Percentiles rank a stretch among this genome's conserved stretches.
These are phyloP conservation scores for Andricus quercusramuli DNA, from an alignment of 2,888 invertebrate genomes.

Conservation along the genomic window DNA sequence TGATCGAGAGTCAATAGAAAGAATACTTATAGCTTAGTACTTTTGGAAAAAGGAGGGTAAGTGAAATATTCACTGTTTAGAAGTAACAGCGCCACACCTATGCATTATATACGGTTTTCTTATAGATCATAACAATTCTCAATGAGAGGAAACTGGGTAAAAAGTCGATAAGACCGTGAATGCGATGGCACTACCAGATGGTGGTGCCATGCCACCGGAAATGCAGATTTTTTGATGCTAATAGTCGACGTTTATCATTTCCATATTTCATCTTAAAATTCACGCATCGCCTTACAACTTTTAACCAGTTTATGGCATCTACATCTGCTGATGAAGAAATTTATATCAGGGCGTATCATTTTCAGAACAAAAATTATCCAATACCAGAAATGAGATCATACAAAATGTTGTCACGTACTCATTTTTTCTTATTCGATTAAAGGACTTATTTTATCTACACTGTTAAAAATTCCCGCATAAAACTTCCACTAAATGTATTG, in stretches of 20 bases:
- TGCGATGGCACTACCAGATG: conserved; percentile 23
- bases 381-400: neutral
- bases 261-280: neutral
- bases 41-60: neutral
- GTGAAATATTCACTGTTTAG: conserved; percentile 15
- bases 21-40: neutral
- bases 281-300: neutral
- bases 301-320: neutral
- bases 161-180: conserved; percentile 47
- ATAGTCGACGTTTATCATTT: conserved; percentile 28
- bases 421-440: too few species aligned
- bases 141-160: conserved; percentile 55
- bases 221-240: conserved; percentile 4
- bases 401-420: too few species aligned
- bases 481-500: too few species aligned
- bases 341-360: neutral
- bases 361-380: neutral
- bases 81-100: conserved; percentile 48
- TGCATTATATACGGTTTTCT: conserved; percentile 49
- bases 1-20: neutral
- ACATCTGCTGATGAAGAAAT: neutral
- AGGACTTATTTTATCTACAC: too few species aligned
- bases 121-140: conserved; percentile 43
- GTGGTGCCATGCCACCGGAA: conserved; percentile 17
- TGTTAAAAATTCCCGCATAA: too few species aligned